Evolutionary conservation across 2,888 invertebrate species (phyloP).

Genomic region (Poecilobothrus nobilitatus): DNA sequence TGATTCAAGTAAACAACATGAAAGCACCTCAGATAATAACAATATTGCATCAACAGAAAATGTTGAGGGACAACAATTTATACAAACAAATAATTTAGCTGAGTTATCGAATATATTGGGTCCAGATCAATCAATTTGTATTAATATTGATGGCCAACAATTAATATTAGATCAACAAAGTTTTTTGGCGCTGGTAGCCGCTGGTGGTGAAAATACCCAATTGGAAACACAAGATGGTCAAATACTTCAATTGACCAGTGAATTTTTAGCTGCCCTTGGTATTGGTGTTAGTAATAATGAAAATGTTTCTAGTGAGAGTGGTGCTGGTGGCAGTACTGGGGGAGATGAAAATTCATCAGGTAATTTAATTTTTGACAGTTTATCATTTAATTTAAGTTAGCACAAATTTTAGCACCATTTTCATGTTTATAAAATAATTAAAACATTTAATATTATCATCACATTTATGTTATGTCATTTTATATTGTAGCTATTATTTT

Average conservation of each 20-base stretch:
- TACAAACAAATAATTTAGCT: slow-evolving; percentile 2
- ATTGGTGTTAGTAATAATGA: slow-evolving; percentile 22
- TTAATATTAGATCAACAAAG: slow-evolving; percentile 18
- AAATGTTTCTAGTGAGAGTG: slow-evolving; percentile 13
- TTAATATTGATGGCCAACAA: slow-evolving; percentile 20
- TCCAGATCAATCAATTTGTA: slow-evolving; percentile 16
- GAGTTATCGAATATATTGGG: not conserved
- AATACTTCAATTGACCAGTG: slow-evolving; percentile 30
- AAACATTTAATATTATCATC: not conserved
- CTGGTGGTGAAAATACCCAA: slow-evolving; percentile 26
- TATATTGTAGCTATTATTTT: not conserved
- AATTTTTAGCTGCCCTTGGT: slow-evolving; percentile 28
- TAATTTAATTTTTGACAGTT: slow-evolving; percentile 12
- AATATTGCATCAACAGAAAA: not conserved
- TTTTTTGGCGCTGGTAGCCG: slow-evolving; percentile 21
- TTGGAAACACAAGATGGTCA: slow-evolving; percentile 34
- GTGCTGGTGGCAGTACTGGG: not conserved
- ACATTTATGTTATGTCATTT: not conserved
- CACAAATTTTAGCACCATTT: not conserved
- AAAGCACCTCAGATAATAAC: not conserved
- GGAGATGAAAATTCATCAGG: slow-evolving; percentile 10
- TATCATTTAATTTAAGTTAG: not conserved
- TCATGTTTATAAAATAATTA: slow-evolving; percentile 12
- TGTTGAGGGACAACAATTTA: not conserved
- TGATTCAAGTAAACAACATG: slow-evolving; percentile 1